Conservation (phyloP, 37 sponge, comb jelly and placozoan genomes). For the Mnemiopsis leidyi region DNA sequence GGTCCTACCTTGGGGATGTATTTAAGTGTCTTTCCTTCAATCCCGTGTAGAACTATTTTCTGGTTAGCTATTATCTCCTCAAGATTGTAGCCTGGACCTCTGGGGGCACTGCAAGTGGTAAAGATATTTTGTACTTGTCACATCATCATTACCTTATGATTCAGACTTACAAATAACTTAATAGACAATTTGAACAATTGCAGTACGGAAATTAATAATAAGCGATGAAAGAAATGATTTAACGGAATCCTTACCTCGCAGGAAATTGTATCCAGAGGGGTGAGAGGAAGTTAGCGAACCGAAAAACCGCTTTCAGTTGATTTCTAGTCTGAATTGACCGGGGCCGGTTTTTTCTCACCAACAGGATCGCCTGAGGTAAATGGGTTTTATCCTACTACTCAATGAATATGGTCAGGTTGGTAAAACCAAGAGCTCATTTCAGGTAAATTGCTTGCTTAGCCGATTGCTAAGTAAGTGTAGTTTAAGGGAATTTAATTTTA, state of each 20-base stretch:
- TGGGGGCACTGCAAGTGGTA: not conserved
- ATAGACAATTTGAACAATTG: too few species aligned
- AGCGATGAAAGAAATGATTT: too few species aligned
- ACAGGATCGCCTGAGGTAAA: not conserved
- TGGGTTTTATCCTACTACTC: too few species aligned
- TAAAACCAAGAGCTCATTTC: too few species aligned
- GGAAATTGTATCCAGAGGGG: conserved; percentile 81
- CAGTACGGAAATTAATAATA: not conserved
- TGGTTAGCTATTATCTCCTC: conserved; percentile 14
- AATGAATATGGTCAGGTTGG: too few species aligned
- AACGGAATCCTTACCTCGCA: not conserved
- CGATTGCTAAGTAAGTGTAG: too few species aligned
- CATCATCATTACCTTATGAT: too few species aligned
- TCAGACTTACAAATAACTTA: too few species aligned
- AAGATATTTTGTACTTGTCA: too few species aligned
- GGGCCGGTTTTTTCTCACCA: conserved; percentile 70
- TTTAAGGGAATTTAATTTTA: too few species aligned
- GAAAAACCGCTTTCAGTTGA: conserved; percentile 79
- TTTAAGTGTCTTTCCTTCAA: conserved; percentile 31
- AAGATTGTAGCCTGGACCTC: not conserved
- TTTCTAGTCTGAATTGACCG: conserved; percentile 82
- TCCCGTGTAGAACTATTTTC: conserved; percentile 48
- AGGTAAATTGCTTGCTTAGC: too few species aligned
- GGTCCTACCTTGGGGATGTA: conserved; percentile 28
- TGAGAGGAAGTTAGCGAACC: conserved; percentile 70